A percentile compares a stretch with the other conserved stretches of the same genome.
phyloP scores from a whole-genome alignment of 2,888 invertebrate species.

The Creontiades dilutus region DNA sequence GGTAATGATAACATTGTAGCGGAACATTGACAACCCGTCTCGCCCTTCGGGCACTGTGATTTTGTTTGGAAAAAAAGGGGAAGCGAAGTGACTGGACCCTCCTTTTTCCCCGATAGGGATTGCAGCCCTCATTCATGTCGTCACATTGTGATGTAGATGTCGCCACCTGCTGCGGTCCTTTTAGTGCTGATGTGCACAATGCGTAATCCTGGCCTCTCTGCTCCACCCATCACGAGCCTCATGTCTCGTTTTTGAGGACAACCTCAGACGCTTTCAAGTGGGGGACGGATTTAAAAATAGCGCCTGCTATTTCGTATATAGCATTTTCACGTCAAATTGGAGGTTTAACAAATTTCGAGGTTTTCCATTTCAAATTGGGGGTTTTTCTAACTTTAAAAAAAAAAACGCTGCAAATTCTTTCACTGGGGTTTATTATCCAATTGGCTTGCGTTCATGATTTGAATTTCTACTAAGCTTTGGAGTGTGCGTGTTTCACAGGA shows the following conservation, averaged over 20 bases:
- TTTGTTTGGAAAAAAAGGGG: constrained; percentile 43
- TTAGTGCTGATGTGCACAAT: constrained; percentile 8
- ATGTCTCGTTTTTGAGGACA: constrained; percentile 16
- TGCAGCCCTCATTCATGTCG: constrained; percentile 27
- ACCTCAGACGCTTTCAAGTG: not conserved
- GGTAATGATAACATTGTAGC: constrained; percentile 72
- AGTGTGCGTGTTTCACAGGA: too few relatives aligned
- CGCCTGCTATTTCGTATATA: too few relatives aligned
- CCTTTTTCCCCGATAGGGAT: not conserved
- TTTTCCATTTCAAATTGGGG: too few relatives aligned
- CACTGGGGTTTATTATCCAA: too few relatives aligned
- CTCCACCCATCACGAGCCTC: not conserved
- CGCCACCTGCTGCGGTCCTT: constrained; percentile 64
- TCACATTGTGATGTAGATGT: constrained; percentile 68
- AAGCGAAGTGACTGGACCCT: not conserved
- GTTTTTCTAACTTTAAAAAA: too few relatives aligned
- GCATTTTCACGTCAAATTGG: too few relatives aligned
- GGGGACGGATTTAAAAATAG: too few relatives aligned
- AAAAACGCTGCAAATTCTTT: too few relatives aligned
- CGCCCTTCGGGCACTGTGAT: constrained; percentile 49
- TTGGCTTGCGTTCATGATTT: too few relatives aligned
- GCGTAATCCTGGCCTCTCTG: not conserved
- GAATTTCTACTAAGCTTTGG: too few relatives aligned
- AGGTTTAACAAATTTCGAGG: too few relatives aligned
- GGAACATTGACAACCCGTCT: constrained; percentile 3